Percentiles rank a stretch among this genome's conserved stretches.
Conservation (phyloP, 2,113 vertebrate genomes). For the Thymallus thymallus region DNA sequence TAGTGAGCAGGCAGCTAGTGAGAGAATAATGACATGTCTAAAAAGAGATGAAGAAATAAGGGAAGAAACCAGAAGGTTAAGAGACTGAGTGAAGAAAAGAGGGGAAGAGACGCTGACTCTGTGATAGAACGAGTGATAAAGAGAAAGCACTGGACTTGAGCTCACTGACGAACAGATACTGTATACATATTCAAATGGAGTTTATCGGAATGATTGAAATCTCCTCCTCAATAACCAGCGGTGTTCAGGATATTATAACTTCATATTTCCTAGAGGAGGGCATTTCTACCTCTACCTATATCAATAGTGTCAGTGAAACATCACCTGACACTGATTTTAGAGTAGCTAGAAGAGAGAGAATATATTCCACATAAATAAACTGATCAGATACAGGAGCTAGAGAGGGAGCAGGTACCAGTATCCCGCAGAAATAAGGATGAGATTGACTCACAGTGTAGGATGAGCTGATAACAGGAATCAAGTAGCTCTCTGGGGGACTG, state of each 20-base stretch:
- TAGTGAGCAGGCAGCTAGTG: no score
- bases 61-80: neutral
- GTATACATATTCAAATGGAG: neutral
- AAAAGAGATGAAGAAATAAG: no score
- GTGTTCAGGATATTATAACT: slow-evolving; percentile 24
- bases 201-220: neutral
- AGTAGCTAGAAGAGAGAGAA: neutral
- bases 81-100: slow-evolving; percentile 2
- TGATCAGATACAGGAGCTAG: no score
- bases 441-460: slow-evolving; percentile 46
- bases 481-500: slow-evolving; percentile 22
- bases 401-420: no score
- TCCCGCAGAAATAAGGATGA: slow-evolving; percentile 54
- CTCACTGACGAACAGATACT: neutral
- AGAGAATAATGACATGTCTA: no score
- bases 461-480: slow-evolving; percentile 7
- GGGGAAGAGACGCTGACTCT: neutral
- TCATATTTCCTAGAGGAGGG: slow-evolving; percentile 24
- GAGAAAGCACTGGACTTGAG: neutral
- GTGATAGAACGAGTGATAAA: neutral
- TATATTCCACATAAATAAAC: slow-evolving; percentile 6
- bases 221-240: slow-evolving; percentile 22
- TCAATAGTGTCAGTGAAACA: slow-evolving; percentile 37
- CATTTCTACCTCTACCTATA: slow-evolving; percentile 29
- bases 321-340: slow-evolving; percentile 53